Base-by-base conservation (phyloP, 2,888 invertebrate species). In the Thera obeliscata region DNA sequence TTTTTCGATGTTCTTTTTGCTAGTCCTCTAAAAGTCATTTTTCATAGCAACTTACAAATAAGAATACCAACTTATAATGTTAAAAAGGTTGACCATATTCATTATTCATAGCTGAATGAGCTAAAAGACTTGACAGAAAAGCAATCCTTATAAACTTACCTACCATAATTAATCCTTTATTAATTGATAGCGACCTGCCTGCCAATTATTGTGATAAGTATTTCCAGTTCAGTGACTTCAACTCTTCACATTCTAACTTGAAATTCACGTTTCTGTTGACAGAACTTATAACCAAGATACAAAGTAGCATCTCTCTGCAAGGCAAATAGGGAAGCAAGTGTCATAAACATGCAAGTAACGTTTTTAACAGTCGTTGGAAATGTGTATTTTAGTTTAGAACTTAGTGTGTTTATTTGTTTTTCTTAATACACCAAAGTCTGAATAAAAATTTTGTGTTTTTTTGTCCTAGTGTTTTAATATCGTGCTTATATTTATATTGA, bases 221-320 rank as follows among this genome's bases (percentile, higher is more conserved):
- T 70, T 64, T 69, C 71, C 69, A 71, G 74, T 73, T 72, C 73
- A 73, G 69, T 75, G 71, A 73, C 74, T 67, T 71, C 69, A 56
- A 66, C 55, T 70, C 66, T 69, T 61, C 68, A 70, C 63, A 66
- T 61, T 7, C 66, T 61, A 73, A 72, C 74, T 69, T 70, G 72
- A 70, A 66, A 70, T 64, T 66, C 73, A 63, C 66, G 73, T 75
- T 78, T 74, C 63, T 74, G 71, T 76, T 76, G 67, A 73, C 71
- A 69, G 56, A 71, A 73, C 67, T 71, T 64, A 72, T 76, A 74
- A 75, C 62, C 56, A 66, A 72, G 61, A 67, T 67, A 67, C 64
- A 64, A 66, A 61, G 67, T 69, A 49, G 56, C 52, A 55, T 54
- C 43, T 54, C 58, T 41, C 54, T 58, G 59, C 55, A 33, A 66